phyloP scores from a whole-genome alignment of 1,140 invertebrate species.

The Bactericera cockerelli region DNA sequence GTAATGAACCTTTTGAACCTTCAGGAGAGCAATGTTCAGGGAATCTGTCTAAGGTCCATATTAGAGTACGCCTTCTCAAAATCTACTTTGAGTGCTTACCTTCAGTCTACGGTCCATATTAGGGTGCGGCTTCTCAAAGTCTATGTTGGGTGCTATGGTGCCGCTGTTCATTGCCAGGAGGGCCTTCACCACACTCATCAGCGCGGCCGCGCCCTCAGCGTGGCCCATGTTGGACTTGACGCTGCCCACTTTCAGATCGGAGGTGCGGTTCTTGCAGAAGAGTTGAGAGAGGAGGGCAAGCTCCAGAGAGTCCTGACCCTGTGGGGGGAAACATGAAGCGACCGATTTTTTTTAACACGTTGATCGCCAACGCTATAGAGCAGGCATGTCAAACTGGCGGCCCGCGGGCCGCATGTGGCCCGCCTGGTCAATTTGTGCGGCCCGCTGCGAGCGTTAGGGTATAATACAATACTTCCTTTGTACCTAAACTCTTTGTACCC shows the following conservation, averaged over 20 bases:
- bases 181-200: constrained; percentile 40
- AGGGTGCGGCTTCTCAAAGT: constrained; percentile 24
- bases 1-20: too few species aligned
- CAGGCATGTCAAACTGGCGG: too few species aligned
- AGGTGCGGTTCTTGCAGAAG: constrained; percentile 24
- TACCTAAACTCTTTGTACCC: too few species aligned
- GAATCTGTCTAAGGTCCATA: constrained; percentile 13
- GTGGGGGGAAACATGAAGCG: neutral
- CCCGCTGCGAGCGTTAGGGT: too few species aligned
- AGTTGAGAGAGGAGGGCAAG: constrained; percentile 20
- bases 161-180: constrained; percentile 39
- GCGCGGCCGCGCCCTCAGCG: constrained; percentile 46
- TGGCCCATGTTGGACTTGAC: constrained; percentile 64
- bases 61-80: constrained; percentile 13
- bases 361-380: too few species aligned
- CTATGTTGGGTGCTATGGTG: constrained; percentile 46
- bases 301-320: constrained; percentile 17
- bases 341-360: too few species aligned
- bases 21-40: too few species aligned
- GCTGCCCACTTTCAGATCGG: constrained; percentile 49
- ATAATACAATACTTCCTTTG: too few species aligned
- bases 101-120: constrained; percentile 16
- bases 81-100: constrained; percentile 39
- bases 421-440: too few species aligned
- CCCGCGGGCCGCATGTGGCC: too few species aligned